Percentiles rank a stretch among this genome's conserved stretches.
Conservation (phyloP, 1,140 invertebrate genomes). For the Drosophila kepulauana region DNA sequence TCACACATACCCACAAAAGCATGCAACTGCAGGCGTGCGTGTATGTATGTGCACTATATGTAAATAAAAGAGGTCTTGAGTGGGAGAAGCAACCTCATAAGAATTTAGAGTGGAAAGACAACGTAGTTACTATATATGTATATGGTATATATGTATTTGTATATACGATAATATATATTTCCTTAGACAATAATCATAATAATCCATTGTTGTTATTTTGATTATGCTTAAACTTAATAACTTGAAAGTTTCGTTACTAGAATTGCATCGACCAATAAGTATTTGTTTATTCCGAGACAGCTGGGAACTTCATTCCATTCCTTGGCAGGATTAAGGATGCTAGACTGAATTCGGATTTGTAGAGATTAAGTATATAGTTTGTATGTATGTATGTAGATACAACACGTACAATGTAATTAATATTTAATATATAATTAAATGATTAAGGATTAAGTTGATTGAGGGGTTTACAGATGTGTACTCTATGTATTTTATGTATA, state of each 20-base stretch:
- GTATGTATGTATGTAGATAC: conserved; percentile 2
- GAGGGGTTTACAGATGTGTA: conserved; percentile 23
- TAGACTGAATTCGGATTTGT: conserved; percentile 1
- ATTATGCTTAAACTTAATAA: conserved; percentile 26
- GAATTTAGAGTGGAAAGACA: not conserved
- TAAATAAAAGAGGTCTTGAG: too few relatives aligned
- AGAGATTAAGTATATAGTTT: conserved; percentile 15
- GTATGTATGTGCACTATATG: too few relatives aligned
- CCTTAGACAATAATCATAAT: conserved; percentile 40
- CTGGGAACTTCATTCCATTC: not conserved
- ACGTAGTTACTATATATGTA: not conserved
- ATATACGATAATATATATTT: conserved; percentile 47
- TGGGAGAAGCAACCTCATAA: too few relatives aligned
- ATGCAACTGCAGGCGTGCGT: too few relatives aligned
- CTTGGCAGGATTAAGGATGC: not conserved
- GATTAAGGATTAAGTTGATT: conserved; percentile 27
- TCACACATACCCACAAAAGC: too few relatives aligned
- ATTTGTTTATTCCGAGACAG: not conserved
- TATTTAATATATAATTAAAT: conserved; percentile 39
- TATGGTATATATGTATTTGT: conserved; percentile 22
- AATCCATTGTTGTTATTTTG: conserved; percentile 34
- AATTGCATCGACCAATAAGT: not conserved
- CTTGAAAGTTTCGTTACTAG: conserved; percentile 12
- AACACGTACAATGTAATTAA: conserved; percentile 41
- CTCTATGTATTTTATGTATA: not conserved